Base-by-base conservation (phyloP, 2,888 invertebrate genomes). In the Spicauda simplicius region DNA sequence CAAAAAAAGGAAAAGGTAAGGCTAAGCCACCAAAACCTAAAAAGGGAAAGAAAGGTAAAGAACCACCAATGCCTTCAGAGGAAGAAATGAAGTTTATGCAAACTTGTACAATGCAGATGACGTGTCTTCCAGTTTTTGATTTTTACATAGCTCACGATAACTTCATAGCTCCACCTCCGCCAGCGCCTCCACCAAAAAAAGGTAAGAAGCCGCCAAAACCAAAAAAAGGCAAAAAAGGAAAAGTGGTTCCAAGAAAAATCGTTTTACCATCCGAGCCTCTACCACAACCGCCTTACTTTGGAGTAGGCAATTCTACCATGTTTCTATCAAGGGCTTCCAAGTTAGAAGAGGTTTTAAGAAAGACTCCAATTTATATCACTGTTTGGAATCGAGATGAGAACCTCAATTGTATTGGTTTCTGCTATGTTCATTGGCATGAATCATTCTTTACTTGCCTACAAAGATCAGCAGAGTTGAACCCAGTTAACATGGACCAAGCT, bases 141-240 rank as follows among this genome's bases (percentile, higher is more conserved):
- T 93, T 93, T 65, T 86, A 86, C 65, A 82, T 93, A 8, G 92
- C 92, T n/a, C 93, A 93, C 69, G 93, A 93, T 68, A 93, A 93
- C 59, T 93, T 93, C 61, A 75, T 92, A 1, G 81, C 91, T 5
- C 93, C 93, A 2, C 87, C 88, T 1, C 91, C 91, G 2, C 92
- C 45, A 5, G 45, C 91, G 0, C 74, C 82, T 1, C 90, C 92
- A 0, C 87, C 87, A 2, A 73, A 76, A 0, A 87, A 78, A 48
- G 78, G 87, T 71, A 80, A 81, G 0, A 85, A 84, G 70, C 74
- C 82, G 1, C 74, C 78, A 6, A 84, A 84, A 63, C 76, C 78
- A 0, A 84, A 84, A 30, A 85, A 85, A 69, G 80, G 78, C 0
- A 85, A 86, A 73, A 72, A 87, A 74, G 84, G 79, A n/a, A 73